phyloP scores from a whole-genome alignment of 2,113 vertebrate genomes.

The Oophaga pumilio region DNA sequence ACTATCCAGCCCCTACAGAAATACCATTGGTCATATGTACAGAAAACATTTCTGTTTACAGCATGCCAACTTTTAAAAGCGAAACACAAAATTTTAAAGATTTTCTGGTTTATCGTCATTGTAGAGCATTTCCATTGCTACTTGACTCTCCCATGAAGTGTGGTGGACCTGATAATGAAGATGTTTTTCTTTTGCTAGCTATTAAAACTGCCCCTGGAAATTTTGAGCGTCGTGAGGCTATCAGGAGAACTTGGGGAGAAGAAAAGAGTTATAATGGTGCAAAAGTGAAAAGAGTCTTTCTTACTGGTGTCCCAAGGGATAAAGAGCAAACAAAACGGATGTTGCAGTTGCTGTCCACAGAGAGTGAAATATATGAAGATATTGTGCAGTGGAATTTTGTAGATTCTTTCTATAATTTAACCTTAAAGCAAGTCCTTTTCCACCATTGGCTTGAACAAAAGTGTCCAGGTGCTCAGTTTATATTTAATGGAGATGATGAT shows the following conservation, averaged over 20 bases:
- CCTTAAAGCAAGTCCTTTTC: constrained; percentile 77
- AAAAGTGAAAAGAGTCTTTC: constrained; percentile 71
- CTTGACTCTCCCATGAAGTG: constrained; percentile 74
- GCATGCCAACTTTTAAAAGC: constrained; percentile 62
- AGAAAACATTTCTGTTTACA: constrained; percentile 60
- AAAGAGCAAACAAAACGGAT: constrained; percentile 62
- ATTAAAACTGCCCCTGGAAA: constrained; percentile 76
- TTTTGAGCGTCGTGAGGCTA: constrained; percentile 73
- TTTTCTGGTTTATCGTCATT: constrained; percentile 73
- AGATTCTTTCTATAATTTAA: constrained; percentile 78
- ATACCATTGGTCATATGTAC: neutral
- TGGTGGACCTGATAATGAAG: constrained; percentile 59
- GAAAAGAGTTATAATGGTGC: constrained; percentile 64
- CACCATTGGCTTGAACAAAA: constrained; percentile 71
- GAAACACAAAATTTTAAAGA: constrained; percentile 67
- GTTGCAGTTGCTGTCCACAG: constrained; percentile 69
- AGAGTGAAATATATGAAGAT: constrained; percentile 67
- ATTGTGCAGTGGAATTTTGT: constrained; percentile 79
- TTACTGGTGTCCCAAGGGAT: constrained; percentile 61
- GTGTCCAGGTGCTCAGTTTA: constrained; percentile 70
- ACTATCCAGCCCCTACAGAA: too few relatives aligned
- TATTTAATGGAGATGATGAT: constrained; percentile 78
- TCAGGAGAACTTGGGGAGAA: constrained; percentile 77
- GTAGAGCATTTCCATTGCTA: constrained; percentile 71
- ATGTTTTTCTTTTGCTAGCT: constrained; percentile 75